Conservation (phyloP, 1,140 invertebrate species). For the Ganaspis sp. region DNA sequence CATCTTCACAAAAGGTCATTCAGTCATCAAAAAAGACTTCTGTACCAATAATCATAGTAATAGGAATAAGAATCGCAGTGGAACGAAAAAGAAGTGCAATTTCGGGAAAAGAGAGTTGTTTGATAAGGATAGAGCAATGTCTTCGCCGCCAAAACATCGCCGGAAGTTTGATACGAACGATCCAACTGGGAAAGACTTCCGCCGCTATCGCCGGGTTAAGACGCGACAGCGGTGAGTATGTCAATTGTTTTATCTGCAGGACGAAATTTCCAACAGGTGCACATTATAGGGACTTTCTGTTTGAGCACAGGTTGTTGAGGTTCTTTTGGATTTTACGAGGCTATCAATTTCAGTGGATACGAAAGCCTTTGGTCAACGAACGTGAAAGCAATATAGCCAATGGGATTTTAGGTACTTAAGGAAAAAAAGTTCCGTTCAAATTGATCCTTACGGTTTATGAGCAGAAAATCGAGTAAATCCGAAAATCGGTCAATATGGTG, state of each 20-base stretch:
- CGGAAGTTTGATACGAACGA: constrained; percentile 71
- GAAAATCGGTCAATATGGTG: no score
- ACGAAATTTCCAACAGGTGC: not conserved
- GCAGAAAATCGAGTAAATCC: not conserved
- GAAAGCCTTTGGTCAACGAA: not conserved
- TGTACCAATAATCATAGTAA: no score
- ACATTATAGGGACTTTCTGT: not conserved
- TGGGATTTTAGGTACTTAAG: not conserved
- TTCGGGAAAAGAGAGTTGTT: not conserved
- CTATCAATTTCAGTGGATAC: constrained; percentile 2
- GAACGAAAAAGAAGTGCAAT: not conserved
- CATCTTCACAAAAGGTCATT: no score
- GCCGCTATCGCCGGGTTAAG: constrained; percentile 70
- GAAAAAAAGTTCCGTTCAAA: not conserved
- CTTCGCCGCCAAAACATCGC: constrained; percentile 69
- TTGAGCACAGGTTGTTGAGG: constrained; percentile 4
- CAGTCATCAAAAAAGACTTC: no score
- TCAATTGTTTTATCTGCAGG: not conserved
- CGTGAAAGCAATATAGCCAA: not conserved
- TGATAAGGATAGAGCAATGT: constrained; percentile 54
- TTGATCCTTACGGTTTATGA: not conserved
- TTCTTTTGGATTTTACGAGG: not conserved
- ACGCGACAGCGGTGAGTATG: constrained; percentile 70
- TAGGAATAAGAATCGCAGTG: not conserved
- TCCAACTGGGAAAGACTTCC: constrained; percentile 63